Percentiles rank a stretch among this genome's conserved stretches.
Evolutionary conservation across 2,888 invertebrate species (phyloP).

Genomic region (Ormyrus rosae): DNA sequence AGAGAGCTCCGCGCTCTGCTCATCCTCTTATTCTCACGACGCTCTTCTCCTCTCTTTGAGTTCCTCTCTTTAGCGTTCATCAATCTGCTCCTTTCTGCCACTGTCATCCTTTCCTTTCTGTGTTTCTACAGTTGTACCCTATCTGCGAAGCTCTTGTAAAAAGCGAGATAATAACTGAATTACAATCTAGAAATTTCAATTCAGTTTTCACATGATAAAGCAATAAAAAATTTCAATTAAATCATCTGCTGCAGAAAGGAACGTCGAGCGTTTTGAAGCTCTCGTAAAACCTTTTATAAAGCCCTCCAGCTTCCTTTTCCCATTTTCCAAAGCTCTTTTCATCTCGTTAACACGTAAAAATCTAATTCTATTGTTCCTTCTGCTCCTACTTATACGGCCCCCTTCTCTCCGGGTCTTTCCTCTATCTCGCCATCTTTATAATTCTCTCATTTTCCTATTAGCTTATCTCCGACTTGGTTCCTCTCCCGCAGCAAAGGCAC

Average conservation of each 20-base stretch:
- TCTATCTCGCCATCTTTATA: constrained; percentile 32
- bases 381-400: constrained; percentile 24
- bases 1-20: constrained; percentile 53
- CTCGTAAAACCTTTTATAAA: constrained; percentile 1
- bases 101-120: constrained; percentile 32
- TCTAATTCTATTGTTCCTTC: constrained; percentile 52
- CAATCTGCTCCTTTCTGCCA: constrained; percentile 45
- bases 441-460: constrained; percentile 45
- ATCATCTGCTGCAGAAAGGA: not conserved
- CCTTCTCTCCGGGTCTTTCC: not conserved
- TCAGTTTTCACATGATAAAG: too few species aligned
- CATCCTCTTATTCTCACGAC: constrained; percentile 56
- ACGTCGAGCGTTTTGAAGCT: not conserved
- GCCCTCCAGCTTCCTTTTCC: constrained; percentile 29
- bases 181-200: not conserved
- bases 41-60: not conserved
- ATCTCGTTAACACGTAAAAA: constrained; percentile 34
- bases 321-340: constrained; percentile 42
- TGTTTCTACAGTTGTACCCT: not conserved
- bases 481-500: constrained; percentile 29
- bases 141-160: not conserved
- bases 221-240: too few species aligned
- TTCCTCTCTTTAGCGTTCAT: constrained; percentile 26
- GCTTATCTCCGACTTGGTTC: constrained; percentile 43
- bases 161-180: not conserved